Evolutionary conservation across 2,888 invertebrate genomes (phyloP).

Genomic region (Agelastica alni): DNA sequence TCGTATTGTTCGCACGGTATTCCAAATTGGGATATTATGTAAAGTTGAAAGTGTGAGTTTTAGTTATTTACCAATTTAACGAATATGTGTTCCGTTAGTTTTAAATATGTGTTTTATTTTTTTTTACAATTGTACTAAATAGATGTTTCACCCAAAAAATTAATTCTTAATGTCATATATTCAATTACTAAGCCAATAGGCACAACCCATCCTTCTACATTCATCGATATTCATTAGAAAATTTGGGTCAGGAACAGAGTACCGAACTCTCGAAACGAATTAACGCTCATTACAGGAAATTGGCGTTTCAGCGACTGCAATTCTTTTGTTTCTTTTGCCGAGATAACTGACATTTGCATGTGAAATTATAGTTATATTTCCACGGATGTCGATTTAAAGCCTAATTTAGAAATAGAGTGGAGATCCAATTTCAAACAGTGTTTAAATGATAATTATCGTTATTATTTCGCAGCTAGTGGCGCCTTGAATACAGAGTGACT

Average conservation of each 20-base stretch:
- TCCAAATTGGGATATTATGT: too few species aligned
- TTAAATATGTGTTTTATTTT: too few species aligned
- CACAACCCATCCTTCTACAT: too few species aligned
- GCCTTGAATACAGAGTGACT: too few species aligned
- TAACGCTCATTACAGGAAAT: conserved; percentile 28
- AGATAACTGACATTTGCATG: conserved; percentile 23
- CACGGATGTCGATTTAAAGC: conserved; percentile 22
- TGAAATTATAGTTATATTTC: conserved; percentile 22
- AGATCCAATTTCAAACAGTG: background rate
- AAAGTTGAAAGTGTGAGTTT: too few species aligned
- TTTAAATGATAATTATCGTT: background rate
- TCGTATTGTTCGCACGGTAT: too few species aligned
- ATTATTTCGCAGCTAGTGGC: background rate
- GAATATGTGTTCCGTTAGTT: too few species aligned
- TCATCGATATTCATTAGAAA: background rate
- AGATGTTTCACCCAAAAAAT: too few species aligned
- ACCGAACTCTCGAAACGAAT: conserved; percentile 21
- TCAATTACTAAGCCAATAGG: too few species aligned
- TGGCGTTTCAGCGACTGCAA: conserved; percentile 29
- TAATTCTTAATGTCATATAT: too few species aligned
- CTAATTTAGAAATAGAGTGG: conserved; percentile 12
- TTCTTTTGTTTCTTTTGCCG: conserved; percentile 28
- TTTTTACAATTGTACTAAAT: too few species aligned
- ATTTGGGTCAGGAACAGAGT: conserved; percentile 28
- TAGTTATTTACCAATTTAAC: too few species aligned